Base-by-base conservation (phyloP, 2,888 invertebrate genomes). In the Parnassius smintheus region DNA sequence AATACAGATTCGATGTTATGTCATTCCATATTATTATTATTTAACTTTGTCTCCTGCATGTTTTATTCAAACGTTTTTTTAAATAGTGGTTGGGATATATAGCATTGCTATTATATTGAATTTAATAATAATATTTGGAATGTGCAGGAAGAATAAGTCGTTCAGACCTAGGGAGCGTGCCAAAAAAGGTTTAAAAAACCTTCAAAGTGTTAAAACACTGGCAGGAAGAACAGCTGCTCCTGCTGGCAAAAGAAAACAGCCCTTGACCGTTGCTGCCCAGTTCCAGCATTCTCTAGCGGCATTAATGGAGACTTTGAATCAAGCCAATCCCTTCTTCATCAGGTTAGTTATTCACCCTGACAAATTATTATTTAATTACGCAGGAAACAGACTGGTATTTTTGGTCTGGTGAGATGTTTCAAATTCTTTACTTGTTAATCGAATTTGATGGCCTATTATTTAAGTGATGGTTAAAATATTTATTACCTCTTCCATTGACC, bases 231-330 rank as follows among this genome's bases (percentile, higher is more conserved):
- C 94, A 54, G 92, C 93, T 63, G 93, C 93, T 66, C 91, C 93
- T 1, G 92, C 93, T 11, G 93, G 93, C 56, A 95, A 96, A 48
- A 91, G 97, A 65, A 97, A 97, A 84, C 96, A 97, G 77, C 97
- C 97, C 11, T 94, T 97, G 78, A 98, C 98, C 0, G 98, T 98
- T 1, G 96, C 98, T 2, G 97, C 97, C 12, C 98, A 99, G 90
- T 99, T 99, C 86, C 96, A 98, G 85, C 96, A 96, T 85, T 98
- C 98, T 56, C 91, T 99, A 60, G 96, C 96, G 68, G 95, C 96
- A 45, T 92, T 99, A 52, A 98, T 99, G 98, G 97, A 97, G 75
- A 98, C 98, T 0, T 88, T 99, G 56, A 97, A 97, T 83, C 96
- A 98, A 72, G 93, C 93, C 3, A 93, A 93, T 73, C 93, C 93